Evolutionary conservation across 2,888 invertebrate species (phyloP).

Genomic region (Heliconius sara): DNA sequence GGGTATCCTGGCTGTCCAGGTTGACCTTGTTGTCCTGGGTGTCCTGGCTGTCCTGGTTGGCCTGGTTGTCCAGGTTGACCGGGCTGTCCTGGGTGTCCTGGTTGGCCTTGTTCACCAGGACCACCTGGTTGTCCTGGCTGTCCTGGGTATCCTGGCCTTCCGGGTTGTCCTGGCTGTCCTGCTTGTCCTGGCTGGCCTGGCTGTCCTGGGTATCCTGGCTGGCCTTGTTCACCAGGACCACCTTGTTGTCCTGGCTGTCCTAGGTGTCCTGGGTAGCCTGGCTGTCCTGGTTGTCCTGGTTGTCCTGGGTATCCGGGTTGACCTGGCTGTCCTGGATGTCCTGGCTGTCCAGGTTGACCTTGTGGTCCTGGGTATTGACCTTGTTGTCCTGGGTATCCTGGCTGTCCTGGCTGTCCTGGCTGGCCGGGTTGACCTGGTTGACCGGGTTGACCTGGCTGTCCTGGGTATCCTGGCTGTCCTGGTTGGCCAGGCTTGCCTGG

Average conservation of each 20-base stretch:
- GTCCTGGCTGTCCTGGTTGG: background rate
- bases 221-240: too few relatives aligned
- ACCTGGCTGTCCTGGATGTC: slow-evolving; percentile 23
- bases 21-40: background rate
- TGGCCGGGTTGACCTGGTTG: slow-evolving; percentile 29
- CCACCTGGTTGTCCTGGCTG: background rate
- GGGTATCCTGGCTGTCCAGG: background rate
- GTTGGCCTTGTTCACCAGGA: background rate
- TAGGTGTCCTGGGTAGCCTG: slow-evolving; percentile 55
- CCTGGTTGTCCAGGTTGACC: background rate
- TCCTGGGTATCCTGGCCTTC: slow-evolving; percentile 61
- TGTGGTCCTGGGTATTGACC: slow-evolving; percentile 25
- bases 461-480: slow-evolving; percentile 39
- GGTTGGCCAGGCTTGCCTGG: background rate
- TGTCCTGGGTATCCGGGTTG: background rate
- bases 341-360: slow-evolving; percentile 12
- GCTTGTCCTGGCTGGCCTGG: background rate
- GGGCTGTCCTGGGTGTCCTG: background rate
- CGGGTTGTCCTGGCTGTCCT: slow-evolving; percentile 14
- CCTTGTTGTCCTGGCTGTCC: slow-evolving; percentile 61
- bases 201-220: slow-evolving; percentile 12
- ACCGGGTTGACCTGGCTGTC: background rate
- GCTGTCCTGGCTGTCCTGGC: slow-evolving; percentile 53
- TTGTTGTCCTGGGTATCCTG: slow-evolving; percentile 17
- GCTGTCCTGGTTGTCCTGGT: slow-evolving; percentile 60